These are phyloP conservation scores for Xylocopa sonorina DNA, from an alignment of 1,140 invertebrate species.

Conservation along the genomic window DNA sequence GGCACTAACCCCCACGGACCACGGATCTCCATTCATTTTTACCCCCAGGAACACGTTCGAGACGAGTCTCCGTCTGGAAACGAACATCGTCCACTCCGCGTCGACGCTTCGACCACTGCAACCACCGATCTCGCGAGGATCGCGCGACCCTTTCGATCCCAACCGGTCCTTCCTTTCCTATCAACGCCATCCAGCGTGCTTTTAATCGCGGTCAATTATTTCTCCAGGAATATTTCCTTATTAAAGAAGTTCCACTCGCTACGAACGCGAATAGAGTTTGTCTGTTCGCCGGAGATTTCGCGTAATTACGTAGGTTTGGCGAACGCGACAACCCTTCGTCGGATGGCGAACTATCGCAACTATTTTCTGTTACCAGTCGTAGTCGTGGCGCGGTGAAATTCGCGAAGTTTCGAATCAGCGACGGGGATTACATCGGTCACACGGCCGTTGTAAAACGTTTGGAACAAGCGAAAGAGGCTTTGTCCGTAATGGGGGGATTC, in stretches of 20 bases:
- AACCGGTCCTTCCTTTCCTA: background rate
- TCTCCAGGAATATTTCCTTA: background rate
- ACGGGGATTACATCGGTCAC: background rate
- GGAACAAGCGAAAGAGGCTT: slow-evolving; percentile 24
- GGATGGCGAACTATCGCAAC: background rate
- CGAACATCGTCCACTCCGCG: no score
- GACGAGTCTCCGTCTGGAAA: no score
- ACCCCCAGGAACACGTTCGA: no score
- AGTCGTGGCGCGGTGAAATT: background rate
- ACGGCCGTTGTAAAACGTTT: background rate
- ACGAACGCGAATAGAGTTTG: background rate
- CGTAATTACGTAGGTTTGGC: background rate
- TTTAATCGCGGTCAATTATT: background rate
- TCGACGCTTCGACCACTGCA: no score
- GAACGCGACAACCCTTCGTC: background rate
- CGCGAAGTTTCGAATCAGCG: slow-evolving; percentile 5
- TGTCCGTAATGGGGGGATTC: slow-evolving; percentile 36
- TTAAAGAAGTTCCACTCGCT: background rate
- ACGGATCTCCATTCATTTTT: slow-evolving; percentile 8
- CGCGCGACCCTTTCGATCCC: no score
- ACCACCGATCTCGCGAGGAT: no score
- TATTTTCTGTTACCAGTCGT: background rate
- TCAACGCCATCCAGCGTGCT: background rate
- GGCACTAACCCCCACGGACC: background rate
- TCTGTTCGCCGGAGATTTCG: background rate